Evolutionary conservation across 2,113 vertebrate species (phyloP), one percentile per base, ranked within the genome.

Genomic region (Phoxinus phoxinus): DNA sequence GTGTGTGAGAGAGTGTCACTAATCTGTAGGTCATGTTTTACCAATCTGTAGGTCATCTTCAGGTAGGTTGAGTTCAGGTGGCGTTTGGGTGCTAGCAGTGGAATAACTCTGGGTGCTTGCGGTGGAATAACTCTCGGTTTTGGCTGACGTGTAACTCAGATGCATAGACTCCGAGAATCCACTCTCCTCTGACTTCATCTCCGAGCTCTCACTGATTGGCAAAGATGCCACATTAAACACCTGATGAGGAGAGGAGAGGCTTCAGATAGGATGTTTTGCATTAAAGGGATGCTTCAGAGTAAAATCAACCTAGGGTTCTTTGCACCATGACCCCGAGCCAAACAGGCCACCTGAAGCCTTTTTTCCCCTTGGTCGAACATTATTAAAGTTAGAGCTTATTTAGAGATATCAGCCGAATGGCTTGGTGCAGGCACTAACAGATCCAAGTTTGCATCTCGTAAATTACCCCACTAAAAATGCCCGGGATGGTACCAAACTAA

Each of bases 71-170:
- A 97, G 95, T 58, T 97, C 97, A 2, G 96, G 96, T 75, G 96
- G 95, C 4, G 97, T 99, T 81, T 99, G 98, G 30, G 97, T 99
- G 87, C 97, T 97, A 46, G 95, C 95, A 72, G 95, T 97, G 83
- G 92, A 95, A 90, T 92, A 97, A 75, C 74, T 99, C 83, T 99
- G 98, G 30, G 97, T 99, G 87, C 97, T 97, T 51, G 95, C 95
- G 73, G 95, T 97, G 83, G 92, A 95, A 90, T 92, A 97, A 75
- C 74, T 99, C 78, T 97, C 96, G 25, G 97, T 99, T 87, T 96
- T 97, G 41, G 95, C 94, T 80, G 95, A 96, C 72, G 93, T 95
- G 90, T 93, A 97, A 81, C 90, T 95, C 84, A 95, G 94, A 88
- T 91, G 91, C 87, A 94, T 95, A 74, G 94, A 93, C 0, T 94